Base-by-base conservation (phyloP, 2,888 invertebrate genomes). In the Icerya purchasi region DNA sequence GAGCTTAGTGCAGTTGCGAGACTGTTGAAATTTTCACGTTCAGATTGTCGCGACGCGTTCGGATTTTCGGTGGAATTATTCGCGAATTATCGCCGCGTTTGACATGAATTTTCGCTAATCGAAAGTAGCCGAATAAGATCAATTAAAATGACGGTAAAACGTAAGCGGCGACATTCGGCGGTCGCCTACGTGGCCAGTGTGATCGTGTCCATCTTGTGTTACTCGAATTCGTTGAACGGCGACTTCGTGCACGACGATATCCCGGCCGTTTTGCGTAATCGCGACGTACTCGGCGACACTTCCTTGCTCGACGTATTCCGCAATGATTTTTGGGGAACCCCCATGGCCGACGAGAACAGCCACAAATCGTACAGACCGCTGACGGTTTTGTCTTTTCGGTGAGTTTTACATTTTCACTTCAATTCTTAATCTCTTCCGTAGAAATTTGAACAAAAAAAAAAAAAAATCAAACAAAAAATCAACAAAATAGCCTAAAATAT, bases 291-390 rank as follows among this genome's bases (percentile, higher is more conserved):
- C 56, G 86, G 83, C 1, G 74, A 76, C 58, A 82, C 77, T 63
- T 73, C 79, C 25, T 71, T 84, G 66, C 68, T 74, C 63, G 76
- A 77, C 66, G 75, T 84, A 66, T 80, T 86, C 68, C 74, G 75
- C 67, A 84, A 87, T 70, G 90, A 90, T 72, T 90, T 88, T 71
- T 90, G 89, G 90, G 89, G 89, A n/a, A 84, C 82, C 59, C 82
- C 85, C 36, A 86, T 90, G 84, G 77, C 79, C n/a, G 84, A 86
- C 68, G 74, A 80, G 58, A 77, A 77, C 68, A 88, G 87, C 67
- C 90, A 89, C 74, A 89, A 89, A 75, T 87, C 87, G 58, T 89
- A 89, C 72, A 76, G 89, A 66, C 89, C 90, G 51, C 74, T 90
- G 64, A 87, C 87, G 19, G 82, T 84, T 56, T 75, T 89, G 57